Conservation (phyloP, 1,140 invertebrate genomes). For the Stratiolaelaps scimitus region DNA sequence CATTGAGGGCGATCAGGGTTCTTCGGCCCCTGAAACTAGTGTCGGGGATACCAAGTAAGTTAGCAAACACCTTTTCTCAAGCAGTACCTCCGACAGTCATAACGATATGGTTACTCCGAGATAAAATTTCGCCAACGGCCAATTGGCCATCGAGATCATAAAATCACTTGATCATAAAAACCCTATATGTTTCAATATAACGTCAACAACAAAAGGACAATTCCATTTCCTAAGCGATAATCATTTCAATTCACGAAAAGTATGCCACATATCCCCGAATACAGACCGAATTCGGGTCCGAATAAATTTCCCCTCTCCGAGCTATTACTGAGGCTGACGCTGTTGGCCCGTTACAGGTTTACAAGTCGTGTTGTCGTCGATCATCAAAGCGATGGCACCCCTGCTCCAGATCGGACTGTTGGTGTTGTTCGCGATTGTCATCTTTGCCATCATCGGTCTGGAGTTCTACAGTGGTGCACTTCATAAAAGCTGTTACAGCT, state of each 20-base stretch:
- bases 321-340: too few relatives aligned
- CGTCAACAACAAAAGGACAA: too few relatives aligned
- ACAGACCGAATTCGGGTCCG: too few relatives aligned
- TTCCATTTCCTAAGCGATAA: too few relatives aligned
- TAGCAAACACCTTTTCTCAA: conserved; percentile 7
- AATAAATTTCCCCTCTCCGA: too few relatives aligned
- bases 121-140: not conserved
- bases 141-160: not conserved
- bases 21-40: conserved; percentile 52
- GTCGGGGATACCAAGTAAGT: conserved; percentile 53
- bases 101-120: not conserved
- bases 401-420: conserved; percentile 97
- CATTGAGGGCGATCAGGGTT: conserved; percentile 48
- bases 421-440: conserved; percentile 99
- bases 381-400: conserved; percentile 99
- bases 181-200: too few relatives aligned
- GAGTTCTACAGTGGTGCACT: conserved; percentile 99
- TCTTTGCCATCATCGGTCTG: conserved; percentile 99
- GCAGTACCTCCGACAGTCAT: too few relatives aligned
- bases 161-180: too few relatives aligned
- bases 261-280: too few relatives aligned
- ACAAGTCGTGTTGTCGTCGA: conserved; percentile 99
- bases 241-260: too few relatives aligned
- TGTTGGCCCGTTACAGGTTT: conserved; percentile 57
- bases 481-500: conserved; percentile 96